A percentile compares a stretch with the other conserved stretches of the same genome.
phyloP scores from a whole-genome alignment of 2,888 invertebrate genomes.

The Lasioglossum morio region DNA sequence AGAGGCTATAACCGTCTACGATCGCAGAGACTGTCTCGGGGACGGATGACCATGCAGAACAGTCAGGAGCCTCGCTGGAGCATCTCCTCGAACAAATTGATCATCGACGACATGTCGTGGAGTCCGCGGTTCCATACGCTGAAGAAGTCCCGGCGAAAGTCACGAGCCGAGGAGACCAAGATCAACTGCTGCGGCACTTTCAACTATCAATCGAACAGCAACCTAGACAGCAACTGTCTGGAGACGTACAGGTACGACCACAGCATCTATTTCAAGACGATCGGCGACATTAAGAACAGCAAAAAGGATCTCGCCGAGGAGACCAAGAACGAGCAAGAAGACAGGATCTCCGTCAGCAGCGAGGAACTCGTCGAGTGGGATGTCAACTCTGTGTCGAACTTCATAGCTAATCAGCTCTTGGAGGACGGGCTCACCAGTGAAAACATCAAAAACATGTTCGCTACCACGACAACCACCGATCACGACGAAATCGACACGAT shows the following conservation, averaged over 20 bases:
- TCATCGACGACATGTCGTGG: conserved; percentile 73
- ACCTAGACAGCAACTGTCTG: conserved; percentile 79
- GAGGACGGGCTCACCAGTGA: conserved; percentile 16
- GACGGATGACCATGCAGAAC: conserved; percentile 77
- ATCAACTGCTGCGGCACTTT: conserved; percentile 79
- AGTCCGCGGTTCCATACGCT: conserved; percentile 66
- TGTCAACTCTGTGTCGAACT: conserved; percentile 29
- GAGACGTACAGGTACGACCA: conserved; percentile 82
- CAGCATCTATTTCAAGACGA: conserved; percentile 83
- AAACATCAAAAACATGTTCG: conserved; percentile 14
- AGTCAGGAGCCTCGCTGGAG: conserved; percentile 71
- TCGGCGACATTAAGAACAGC: conserved; percentile 79
- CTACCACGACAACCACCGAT: conserved; percentile 13
- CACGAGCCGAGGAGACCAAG: conserved; percentile 71
- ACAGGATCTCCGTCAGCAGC: conserved; percentile 58
- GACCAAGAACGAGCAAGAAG: conserved; percentile 33
- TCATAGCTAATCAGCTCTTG: conserved; percentile 32
- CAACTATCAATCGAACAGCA: conserved; percentile 79
- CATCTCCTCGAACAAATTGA: conserved; percentile 71
- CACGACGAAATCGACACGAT: neutral
- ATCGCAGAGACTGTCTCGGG: conserved; percentile 76
- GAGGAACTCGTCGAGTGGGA: conserved; percentile 71
- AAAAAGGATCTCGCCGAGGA: conserved; percentile 52
- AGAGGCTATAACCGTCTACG: conserved; percentile 81
- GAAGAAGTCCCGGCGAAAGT: conserved; percentile 67